phyloP scores from a whole-genome alignment of 2,797 vertebrate genomes.

The Pelodytes ibericus region DNA sequence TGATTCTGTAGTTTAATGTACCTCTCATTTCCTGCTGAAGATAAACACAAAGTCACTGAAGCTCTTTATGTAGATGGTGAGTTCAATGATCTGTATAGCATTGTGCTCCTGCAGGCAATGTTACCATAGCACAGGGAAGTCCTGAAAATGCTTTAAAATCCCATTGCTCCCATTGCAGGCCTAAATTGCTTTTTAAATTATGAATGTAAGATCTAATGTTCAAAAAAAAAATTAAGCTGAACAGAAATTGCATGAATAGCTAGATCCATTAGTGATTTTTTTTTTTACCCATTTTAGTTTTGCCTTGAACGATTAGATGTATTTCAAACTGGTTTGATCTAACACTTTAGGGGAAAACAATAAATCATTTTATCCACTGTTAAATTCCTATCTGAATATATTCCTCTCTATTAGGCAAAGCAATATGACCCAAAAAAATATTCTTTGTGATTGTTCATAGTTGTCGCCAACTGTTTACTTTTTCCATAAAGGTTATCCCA shows the following conservation, averaged over 20 bases:
- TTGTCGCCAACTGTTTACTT: constrained; percentile 31
- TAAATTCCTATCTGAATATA: constrained; percentile 17
- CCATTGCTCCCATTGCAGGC: constrained; percentile 24
- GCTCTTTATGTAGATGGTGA: constrained; percentile 41
- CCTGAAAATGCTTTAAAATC: constrained; percentile 25
- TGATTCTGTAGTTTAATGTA: constrained; percentile 26
- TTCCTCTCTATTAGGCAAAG: constrained; percentile 31
- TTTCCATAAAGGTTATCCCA: constrained; percentile 35
- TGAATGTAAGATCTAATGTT: constrained; percentile 33
- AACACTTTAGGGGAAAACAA: constrained; percentile 4
- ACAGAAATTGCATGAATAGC: constrained; percentile 25
- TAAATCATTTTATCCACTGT: constrained; percentile 22
- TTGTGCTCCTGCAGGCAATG: constrained; percentile 33
- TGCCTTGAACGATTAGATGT: constrained; percentile 37
- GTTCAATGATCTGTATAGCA: constrained; percentile 45
- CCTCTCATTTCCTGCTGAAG: constrained; percentile 21
- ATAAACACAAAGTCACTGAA: constrained; percentile 30
- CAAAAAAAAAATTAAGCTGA: constrained; percentile 42
- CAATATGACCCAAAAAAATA: background rate
- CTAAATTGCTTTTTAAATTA: constrained; percentile 50
- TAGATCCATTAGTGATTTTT: constrained; percentile 25
- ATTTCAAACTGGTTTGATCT: constrained; percentile 26
- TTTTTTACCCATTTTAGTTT: constrained; percentile 20
- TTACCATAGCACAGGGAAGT: constrained; percentile 31
- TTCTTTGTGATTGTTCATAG: constrained; percentile 22